Conservation (phyloP, 2,113 vertebrate species). For the Dicentrarchus labrax region DNA sequence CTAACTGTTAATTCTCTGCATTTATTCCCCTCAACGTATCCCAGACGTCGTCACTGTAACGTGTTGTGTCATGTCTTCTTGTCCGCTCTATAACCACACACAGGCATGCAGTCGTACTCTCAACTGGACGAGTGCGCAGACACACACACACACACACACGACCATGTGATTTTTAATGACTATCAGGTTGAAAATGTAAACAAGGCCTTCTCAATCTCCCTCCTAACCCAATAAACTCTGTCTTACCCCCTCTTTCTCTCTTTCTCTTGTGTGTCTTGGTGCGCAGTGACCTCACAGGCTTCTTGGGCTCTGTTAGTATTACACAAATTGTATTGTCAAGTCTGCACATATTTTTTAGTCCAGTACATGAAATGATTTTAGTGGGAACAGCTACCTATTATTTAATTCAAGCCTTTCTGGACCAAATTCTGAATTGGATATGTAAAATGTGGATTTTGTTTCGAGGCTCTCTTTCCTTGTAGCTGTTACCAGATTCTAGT, state of each 20-base stretch:
- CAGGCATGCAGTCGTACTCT: background rate
- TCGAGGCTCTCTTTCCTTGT: background rate
- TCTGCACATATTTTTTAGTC: background rate
- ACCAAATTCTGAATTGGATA: background rate
- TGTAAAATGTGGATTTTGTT: background rate
- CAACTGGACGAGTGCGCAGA: slow-evolving; percentile 7
- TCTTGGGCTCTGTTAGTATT: slow-evolving; percentile 1
- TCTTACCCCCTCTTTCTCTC: background rate
- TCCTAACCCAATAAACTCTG: slow-evolving; percentile 55
- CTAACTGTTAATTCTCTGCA: background rate
- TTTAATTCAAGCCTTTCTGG: background rate
- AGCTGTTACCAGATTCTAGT: no score
- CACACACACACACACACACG: slow-evolving; percentile 8
- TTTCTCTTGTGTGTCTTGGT: background rate
- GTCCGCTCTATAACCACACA: background rate
- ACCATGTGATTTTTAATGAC: slow-evolving; percentile 72
- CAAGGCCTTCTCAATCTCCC: slow-evolving; percentile 46
- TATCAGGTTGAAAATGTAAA: slow-evolving; percentile 74
- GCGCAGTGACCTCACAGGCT: slow-evolving; percentile 25
- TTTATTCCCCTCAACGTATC: background rate
- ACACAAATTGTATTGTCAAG: background rate
- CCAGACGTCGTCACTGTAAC: background rate
- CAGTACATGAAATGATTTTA: background rate
- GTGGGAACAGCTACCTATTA: background rate
- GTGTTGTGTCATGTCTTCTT: slow-evolving; percentile 2